These are phyloP conservation scores for Manis pentadactyla DNA, from an alignment of 2,797 vertebrate genomes.

Conservation along the genomic window DNA sequence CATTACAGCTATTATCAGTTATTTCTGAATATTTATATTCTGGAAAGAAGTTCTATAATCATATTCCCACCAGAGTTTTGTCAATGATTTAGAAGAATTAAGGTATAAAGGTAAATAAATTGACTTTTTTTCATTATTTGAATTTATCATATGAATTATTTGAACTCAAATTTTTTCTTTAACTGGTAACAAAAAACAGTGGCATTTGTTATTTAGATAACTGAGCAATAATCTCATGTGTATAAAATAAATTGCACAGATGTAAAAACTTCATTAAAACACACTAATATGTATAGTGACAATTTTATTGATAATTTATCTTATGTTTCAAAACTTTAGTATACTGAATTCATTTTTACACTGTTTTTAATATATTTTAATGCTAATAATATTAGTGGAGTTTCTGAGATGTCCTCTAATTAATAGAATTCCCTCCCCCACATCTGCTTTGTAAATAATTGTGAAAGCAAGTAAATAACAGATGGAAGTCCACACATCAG, in stretches of 20 bases:
- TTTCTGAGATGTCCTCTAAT: background rate
- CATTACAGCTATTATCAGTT: background rate
- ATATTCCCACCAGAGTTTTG: background rate
- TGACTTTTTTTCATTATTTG: background rate
- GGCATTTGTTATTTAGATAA: background rate
- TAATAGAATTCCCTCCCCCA: background rate
- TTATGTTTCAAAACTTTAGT: background rate
- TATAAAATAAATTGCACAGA: background rate
- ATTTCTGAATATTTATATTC: background rate
- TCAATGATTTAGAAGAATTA: background rate
- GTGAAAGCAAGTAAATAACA: background rate
- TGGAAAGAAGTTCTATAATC: background rate
- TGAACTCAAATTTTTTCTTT: background rate
- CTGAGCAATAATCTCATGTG: background rate
- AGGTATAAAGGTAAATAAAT: background rate
- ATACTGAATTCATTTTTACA: background rate
- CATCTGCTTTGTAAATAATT: background rate
- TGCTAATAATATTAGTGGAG: background rate
- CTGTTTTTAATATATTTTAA: slow-evolving; percentile 14
- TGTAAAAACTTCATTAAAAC: background rate
- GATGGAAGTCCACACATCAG: background rate
- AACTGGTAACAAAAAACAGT: background rate
- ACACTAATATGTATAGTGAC: background rate
- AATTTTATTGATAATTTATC: background rate
- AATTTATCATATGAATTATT: background rate